These are phyloP conservation scores for Cephus rjabovi DNA, from an alignment of 2,888 invertebrate species.

Conservation along the genomic window DNA sequence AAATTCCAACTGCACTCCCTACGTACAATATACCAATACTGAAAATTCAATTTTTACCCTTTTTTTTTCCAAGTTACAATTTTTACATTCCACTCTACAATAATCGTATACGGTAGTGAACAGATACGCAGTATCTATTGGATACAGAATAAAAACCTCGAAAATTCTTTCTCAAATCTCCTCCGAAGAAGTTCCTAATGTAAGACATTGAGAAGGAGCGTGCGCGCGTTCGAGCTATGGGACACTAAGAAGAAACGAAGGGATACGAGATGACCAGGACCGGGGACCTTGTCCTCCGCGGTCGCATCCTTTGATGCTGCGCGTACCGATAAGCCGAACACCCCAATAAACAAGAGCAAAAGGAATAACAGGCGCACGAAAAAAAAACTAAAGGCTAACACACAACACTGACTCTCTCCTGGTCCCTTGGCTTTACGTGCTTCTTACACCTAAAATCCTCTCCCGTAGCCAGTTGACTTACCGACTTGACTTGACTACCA, in stretches of 20 bases:
- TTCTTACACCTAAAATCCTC: constrained; percentile 4
- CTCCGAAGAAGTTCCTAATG: neutral
- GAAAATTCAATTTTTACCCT: neutral
- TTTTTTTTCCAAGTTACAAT: neutral
- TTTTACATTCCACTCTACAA: neutral
- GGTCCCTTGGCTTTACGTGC: constrained; percentile 4
- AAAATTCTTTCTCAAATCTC: neutral
- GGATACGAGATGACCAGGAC: neutral
- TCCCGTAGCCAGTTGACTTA: neutral
- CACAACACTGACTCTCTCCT: constrained; percentile 16
- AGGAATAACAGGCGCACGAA: constrained; percentile 22
- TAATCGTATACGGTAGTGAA: neutral
- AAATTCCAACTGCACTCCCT: neutral
- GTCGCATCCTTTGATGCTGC: constrained; percentile 38
- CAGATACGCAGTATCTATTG: neutral
- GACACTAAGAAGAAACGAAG: constrained; percentile 10
- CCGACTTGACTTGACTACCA: neutral
- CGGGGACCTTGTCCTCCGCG: constrained; percentile 11
- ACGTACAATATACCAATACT: neutral
- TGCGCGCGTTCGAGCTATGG: constrained; percentile 10
- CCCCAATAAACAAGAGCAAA: constrained; percentile 34
- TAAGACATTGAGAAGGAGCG: neutral
- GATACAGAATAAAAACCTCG: neutral
- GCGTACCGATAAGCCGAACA: constrained; percentile 32
- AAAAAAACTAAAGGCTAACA: constrained; percentile 17